phyloP scores from a whole-genome alignment of 2,888 invertebrate genomes.

The Erebia aethiops region DNA sequence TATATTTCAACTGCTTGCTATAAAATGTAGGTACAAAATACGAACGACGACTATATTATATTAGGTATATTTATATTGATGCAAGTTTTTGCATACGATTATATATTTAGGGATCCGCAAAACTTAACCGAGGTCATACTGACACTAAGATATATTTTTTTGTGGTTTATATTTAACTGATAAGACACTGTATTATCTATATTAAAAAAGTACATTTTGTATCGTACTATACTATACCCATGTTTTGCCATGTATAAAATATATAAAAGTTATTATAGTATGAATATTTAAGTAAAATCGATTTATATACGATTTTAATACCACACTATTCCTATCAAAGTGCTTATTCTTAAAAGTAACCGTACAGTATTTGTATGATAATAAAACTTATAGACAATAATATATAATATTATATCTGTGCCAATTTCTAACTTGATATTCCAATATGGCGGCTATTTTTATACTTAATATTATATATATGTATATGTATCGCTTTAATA shows the following conservation, averaged over 20 bases:
- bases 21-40: constrained; percentile 17
- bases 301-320: neutral
- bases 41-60: neutral
- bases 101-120: neutral
- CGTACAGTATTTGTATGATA: constrained; percentile 33
- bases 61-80: neutral
- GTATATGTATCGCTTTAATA: constrained; percentile 47
- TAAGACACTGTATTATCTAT: neutral
- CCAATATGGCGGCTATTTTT: constrained; percentile 52
- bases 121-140: neutral
- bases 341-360: constrained; percentile 25
- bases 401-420: constrained; percentile 36
- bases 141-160: neutral
- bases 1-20: constrained; percentile 15
- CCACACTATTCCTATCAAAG: constrained; percentile 8
- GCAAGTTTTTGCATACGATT: neutral
- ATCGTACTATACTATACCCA: constrained; percentile 1
- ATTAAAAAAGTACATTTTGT: constrained; percentile 6
- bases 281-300: neutral
- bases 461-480: constrained; percentile 34
- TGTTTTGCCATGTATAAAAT: constrained; percentile 15
- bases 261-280: neutral
- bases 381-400: constrained; percentile 42
- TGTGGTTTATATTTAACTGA: neutral
- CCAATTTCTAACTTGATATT: constrained; percentile 43